phyloP scores from a whole-genome alignment of 2,113 vertebrate species.

The Centropristis striata region DNA sequence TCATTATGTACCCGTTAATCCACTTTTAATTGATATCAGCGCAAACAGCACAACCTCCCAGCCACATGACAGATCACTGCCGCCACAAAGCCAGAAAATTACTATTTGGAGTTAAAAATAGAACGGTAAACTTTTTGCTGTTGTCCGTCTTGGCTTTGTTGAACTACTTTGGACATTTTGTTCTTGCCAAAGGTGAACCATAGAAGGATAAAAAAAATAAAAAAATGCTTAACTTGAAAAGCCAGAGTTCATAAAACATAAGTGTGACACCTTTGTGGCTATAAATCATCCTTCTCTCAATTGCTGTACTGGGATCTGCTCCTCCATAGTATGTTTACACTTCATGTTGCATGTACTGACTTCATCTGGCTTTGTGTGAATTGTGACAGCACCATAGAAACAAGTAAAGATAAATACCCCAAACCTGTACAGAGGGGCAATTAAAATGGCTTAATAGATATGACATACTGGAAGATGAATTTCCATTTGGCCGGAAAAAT shows the following conservation, averaged over 20 bases:
- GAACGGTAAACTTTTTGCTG: slow-evolving; percentile 64
- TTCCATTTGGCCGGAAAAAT: slow-evolving; percentile 75
- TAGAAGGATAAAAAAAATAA: neutral
- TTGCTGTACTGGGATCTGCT: slow-evolving; percentile 31
- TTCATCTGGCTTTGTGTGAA: slow-evolving; percentile 80
- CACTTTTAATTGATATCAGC: slow-evolving; percentile 91
- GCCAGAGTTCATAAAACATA: slow-evolving; percentile 42
- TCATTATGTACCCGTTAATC: slow-evolving; percentile 91
- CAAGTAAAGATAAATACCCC: slow-evolving; percentile 80
- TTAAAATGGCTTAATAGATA: slow-evolving; percentile 85
- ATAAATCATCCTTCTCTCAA: slow-evolving; percentile 42
- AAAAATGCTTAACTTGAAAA: neutral
- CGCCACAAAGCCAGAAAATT: slow-evolving; percentile 83
- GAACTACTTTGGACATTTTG: slow-evolving; percentile 28
- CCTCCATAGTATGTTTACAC: slow-evolving; percentile 43
- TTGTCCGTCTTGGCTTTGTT: slow-evolving; percentile 39
- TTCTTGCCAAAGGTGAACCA: slow-evolving; percentile 16
- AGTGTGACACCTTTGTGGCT: slow-evolving; percentile 39
- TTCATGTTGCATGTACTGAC: slow-evolving; percentile 62
- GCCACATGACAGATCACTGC: slow-evolving; percentile 85
- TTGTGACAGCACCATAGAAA: slow-evolving; percentile 80
- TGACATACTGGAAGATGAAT: slow-evolving; percentile 80
- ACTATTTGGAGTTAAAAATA: slow-evolving; percentile 78
- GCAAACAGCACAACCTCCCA: slow-evolving; percentile 88
- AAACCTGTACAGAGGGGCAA: slow-evolving; percentile 77